Conservation (phyloP, 1,140 invertebrate species). For the Saccostrea glomerata region DNA sequence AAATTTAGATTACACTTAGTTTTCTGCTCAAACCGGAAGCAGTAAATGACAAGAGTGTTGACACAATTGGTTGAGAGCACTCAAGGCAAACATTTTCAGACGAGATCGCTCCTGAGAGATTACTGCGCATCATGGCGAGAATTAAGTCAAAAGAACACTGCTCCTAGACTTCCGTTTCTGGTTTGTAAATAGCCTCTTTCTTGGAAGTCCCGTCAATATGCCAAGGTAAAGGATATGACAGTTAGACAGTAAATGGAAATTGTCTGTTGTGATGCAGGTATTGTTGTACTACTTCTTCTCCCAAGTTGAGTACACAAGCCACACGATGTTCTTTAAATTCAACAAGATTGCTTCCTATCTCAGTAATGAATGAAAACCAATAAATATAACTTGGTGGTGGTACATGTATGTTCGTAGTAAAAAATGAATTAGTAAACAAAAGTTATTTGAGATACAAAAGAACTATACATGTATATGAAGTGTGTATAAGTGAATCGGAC, state of each 20-base stretch:
- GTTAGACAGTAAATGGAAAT: not conserved
- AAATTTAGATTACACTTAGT: constrained; percentile 22
- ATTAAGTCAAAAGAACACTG: not conserved
- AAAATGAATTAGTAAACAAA: too few relatives aligned
- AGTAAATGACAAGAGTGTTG: constrained; percentile 14
- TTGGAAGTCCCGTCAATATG: not conserved
- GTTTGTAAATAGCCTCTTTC: not conserved
- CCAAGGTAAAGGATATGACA: not conserved
- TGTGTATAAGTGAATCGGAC: too few relatives aligned
- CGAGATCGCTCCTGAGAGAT: not conserved
- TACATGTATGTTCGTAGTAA: too few relatives aligned
- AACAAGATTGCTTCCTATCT: too few relatives aligned
- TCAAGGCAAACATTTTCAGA: not conserved
- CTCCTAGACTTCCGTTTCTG: not conserved
- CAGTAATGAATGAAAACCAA: too few relatives aligned
- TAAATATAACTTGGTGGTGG: too few relatives aligned
- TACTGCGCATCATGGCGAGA: not conserved
- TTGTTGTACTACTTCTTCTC: not conserved
- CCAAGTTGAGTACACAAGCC: not conserved
- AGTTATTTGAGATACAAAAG: too few relatives aligned
- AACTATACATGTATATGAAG: too few relatives aligned
- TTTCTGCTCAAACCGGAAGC: constrained; percentile 17
- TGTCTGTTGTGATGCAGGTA: not conserved
- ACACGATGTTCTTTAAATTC: too few relatives aligned
- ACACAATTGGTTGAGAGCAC: constrained; percentile 18